Evolutionary conservation across 1,140 invertebrate species (phyloP), one percentile per base, ranked within the genome.

Genomic region (Drosophila fuyamai): DNA sequence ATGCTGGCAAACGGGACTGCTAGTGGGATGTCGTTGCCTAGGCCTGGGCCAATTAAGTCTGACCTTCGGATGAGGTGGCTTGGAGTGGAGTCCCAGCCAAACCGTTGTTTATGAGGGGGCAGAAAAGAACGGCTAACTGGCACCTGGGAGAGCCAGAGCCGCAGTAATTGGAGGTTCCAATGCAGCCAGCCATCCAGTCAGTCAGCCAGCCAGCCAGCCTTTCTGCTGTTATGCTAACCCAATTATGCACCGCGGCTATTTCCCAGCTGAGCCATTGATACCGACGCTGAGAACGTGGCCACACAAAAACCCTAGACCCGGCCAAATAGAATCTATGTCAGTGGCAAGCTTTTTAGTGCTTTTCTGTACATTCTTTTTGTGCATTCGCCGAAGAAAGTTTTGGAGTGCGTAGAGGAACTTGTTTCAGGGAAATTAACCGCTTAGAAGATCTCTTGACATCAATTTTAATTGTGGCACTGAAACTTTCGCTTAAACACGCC

Each of bases 381-480:
- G 72, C 58, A 65, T 53, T 71, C 32, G 38, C 12, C 32, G 55
- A 79, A 79, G 77, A 79, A 79, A 79, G 77, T 79, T 73, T 61
- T 58, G 47, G 61, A 53, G 66, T 73, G 62, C 70, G 54, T 70
- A 54, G 74, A 55, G 80, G 77, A 82, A 82, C 81, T 83, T 75
- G 80, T 75, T 76, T 68, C 43, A 50, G 29, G 41, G 55, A 78
- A 71, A 65, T 63, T 55, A 81, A 80, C 60, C 40, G 61, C 61
- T 61, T 67, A 79, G 55, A 79, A 79, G 55, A 79, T 82, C 80
- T 61, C 77, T 62, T 18, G 70, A 61, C 70, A 60, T 79, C 27
- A 78, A 65, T 78, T 58, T 76, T 55, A 79, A 82, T 75, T 67
- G 47, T 61, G 75, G 36, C 41, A 83, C 76, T 79, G 80, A 83